Percentiles rank a stretch among this genome's conserved stretches.
These are phyloP conservation scores for Hypothenemus hampei DNA, from an alignment of 1,140 invertebrate species.

Conservation along the genomic window DNA sequence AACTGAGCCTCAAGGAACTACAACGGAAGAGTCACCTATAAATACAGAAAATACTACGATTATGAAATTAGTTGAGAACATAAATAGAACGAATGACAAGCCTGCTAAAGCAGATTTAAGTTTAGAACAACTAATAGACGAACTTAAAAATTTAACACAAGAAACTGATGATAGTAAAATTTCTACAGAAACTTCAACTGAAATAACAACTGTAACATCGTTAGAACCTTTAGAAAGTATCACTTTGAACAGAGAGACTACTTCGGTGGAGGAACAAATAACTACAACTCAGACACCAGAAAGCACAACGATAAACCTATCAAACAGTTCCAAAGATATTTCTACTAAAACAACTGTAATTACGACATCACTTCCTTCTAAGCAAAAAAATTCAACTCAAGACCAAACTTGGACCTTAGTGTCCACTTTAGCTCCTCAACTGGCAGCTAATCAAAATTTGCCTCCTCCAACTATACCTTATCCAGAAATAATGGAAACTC, in stretches of 20 bases:
- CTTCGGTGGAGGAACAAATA: not conserved
- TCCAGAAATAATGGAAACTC: slow-evolving; percentile 26
- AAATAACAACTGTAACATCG: not conserved
- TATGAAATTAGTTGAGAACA: not conserved
- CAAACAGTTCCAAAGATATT: slow-evolving; percentile 9
- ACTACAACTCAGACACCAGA: not conserved
- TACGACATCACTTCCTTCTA: slow-evolving; percentile 1
- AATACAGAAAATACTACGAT: too few relatives aligned
- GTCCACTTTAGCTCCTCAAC: slow-evolving; percentile 38
- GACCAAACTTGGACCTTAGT: slow-evolving; percentile 39
- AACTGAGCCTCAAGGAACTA: not conserved
- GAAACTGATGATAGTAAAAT: not conserved
- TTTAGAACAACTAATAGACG: slow-evolving; percentile 23
- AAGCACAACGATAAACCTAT: slow-evolving; percentile 28
- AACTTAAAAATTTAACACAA: not conserved
- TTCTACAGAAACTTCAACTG: not conserved
- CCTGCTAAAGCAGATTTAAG: slow-evolving; percentile 34
- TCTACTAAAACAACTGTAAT: slow-evolving; percentile 10
- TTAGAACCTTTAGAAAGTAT: not conserved
- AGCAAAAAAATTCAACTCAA: slow-evolving; percentile 10
- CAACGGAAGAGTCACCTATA: not conserved
- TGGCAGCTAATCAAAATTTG: slow-evolving; percentile 17
- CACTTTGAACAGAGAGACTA: not conserved
- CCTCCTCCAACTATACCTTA: slow-evolving; percentile 9
- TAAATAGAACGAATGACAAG: slow-evolving; percentile 16